Conservation (phyloP, 2,888 invertebrate genomes). For the Chloromyia formosa region DNA sequence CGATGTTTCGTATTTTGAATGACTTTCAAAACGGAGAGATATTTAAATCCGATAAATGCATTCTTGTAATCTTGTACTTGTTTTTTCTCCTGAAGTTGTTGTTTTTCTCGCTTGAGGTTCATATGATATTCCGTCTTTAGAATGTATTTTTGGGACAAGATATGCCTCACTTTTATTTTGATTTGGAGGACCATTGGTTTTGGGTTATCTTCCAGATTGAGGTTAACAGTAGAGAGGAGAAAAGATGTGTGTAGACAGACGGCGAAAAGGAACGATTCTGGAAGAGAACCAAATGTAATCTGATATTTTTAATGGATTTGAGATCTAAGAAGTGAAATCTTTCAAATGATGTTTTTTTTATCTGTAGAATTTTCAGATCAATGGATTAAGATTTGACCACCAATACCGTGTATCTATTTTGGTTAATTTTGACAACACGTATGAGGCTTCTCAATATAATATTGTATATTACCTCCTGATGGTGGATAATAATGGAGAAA, state of each 20-base stretch:
- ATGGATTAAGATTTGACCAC: neutral
- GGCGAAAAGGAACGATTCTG: slow-evolving; percentile 3
- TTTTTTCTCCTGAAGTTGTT: neutral
- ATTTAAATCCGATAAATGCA: slow-evolving; percentile 41
- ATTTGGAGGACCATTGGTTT: slow-evolving; percentile 1
- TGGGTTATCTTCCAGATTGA: neutral
- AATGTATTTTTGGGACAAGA: neutral
- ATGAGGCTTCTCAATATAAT: no score
- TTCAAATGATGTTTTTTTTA: slow-evolving; percentile 20
- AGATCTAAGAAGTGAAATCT: slow-evolving; percentile 28
- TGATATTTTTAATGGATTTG: slow-evolving; percentile 37
- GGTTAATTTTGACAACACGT: no score
- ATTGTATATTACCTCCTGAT: no score
- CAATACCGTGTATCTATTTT: no score
- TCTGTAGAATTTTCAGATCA: neutral
- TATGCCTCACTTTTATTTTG: neutral
- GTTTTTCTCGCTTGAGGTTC: neutral
- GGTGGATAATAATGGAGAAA: no score
- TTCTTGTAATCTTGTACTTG: slow-evolving; percentile 32
- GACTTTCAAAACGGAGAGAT: slow-evolving; percentile 26
- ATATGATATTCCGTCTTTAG: neutral
- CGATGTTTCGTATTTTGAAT: slow-evolving; percentile 16
- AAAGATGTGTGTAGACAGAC: no score
- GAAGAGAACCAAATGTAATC: slow-evolving; percentile 13
- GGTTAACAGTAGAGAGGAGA: neutral